phyloP scores from a whole-genome alignment of 2,113 vertebrate species.

The Pithys albifrons region DNA sequence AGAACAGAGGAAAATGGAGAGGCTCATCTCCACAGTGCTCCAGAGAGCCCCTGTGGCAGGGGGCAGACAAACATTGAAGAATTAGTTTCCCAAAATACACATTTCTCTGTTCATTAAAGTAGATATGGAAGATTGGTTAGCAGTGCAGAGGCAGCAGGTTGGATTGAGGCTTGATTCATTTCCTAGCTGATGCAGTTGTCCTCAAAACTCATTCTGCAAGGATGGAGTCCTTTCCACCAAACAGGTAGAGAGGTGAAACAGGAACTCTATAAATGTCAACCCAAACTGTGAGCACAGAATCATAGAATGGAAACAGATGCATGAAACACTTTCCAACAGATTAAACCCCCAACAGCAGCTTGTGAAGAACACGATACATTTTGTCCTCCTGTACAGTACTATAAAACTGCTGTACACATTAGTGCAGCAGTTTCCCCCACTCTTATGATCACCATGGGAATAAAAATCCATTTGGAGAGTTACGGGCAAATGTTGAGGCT shows the following conservation, averaged over 20 bases:
- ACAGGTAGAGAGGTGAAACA: background rate
- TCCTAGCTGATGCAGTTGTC: background rate
- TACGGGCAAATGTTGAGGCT: background rate
- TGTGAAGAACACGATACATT: background rate
- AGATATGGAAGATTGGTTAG: background rate
- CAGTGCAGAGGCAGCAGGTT: background rate
- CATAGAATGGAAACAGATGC: background rate
- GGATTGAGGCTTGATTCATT: background rate
- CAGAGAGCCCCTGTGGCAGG: fast-evolving
- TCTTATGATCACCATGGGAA: background rate
- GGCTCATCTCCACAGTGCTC: background rate
- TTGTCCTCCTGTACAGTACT: background rate
- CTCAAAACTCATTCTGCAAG: background rate
- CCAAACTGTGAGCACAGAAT: background rate
- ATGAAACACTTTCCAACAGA: background rate
- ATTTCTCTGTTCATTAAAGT: background rate
- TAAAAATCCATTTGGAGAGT: background rate
- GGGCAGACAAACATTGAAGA: background rate
- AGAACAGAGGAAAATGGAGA: background rate
- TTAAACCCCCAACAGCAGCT: background rate
- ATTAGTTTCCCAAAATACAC: background rate
- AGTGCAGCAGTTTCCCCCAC: background rate
- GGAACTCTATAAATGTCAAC: background rate
- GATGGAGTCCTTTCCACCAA: background rate
- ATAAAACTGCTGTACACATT: background rate